These are phyloP conservation scores for Thereva nobilitata DNA, from an alignment of 2,888 invertebrate species.

Conservation along the genomic window DNA sequence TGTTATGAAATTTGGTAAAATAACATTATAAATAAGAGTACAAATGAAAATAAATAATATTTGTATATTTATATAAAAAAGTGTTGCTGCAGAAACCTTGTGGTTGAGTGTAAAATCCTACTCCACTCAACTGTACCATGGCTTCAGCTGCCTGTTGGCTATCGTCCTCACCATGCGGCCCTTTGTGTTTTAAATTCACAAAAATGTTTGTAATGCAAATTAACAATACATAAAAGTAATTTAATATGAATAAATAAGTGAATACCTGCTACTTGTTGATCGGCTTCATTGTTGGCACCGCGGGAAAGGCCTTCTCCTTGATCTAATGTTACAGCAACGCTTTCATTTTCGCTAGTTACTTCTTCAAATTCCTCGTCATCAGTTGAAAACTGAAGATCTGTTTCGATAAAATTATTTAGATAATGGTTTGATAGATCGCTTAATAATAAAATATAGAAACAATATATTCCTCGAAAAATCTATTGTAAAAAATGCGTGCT, in stretches of 20 bases:
- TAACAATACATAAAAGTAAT: conserved; percentile 4
- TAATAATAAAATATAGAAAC: neutral
- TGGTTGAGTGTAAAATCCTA: conserved; percentile 65
- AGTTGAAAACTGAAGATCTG: conserved; percentile 73
- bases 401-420: neutral
- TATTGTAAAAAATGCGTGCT: no score
- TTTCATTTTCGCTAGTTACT: conserved; percentile 63
- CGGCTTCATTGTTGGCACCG: conserved; percentile 18
- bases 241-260: neutral
- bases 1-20: conserved; percentile 47
- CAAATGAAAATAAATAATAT: neutral
- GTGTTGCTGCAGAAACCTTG: conserved; percentile 50
- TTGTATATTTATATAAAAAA: conserved; percentile 32
- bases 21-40: neutral
- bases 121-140: conserved; percentile 72
- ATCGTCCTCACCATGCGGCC: conserved; percentile 63
- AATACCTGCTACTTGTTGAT: conserved; percentile 13
- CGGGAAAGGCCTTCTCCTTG: conserved; percentile 51
- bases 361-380: conserved; percentile 71
- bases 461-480: neutral
- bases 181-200: conserved; percentile 46
- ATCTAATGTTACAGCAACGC: conserved; percentile 58
- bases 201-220: conserved; percentile 17
- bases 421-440: neutral
- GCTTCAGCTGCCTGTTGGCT: conserved; percentile 76